Base-by-base conservation (phyloP, 2,113 vertebrate species). In the Paracanthobrama guichenoti region DNA sequence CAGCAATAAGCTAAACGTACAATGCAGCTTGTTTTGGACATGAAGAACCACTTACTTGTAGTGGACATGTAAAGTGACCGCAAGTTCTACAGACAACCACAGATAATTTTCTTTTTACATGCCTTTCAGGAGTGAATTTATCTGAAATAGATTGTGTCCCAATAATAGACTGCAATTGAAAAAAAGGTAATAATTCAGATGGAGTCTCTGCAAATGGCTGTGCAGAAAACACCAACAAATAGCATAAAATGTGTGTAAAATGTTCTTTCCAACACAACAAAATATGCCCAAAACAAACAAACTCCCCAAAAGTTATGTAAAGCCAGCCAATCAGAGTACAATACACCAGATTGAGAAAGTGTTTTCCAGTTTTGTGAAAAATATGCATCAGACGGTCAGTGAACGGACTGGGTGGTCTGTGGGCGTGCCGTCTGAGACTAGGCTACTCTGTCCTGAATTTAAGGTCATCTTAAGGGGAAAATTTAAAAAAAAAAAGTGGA, bases 381-480 rank as follows among this genome's bases (percentile, higher is more conserved):
- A 46, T 46, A 24, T 44, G 69, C 69, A 24, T 73, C 71, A 73
- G 42, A 73, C 42, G 42, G 71, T 73, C 71, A 46, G 67, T 13
- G 67, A 44, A n/a, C 4, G 22, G 69, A 3, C 39, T 44, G 69
- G 69, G 39, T 42, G 39, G 69, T n/a, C 22, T 72, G 69, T 72
- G 12, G 69, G 39, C 1, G 69, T 72, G 22, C 22, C 39, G 39
- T 72, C 69, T 72, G 69, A 72, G 69, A 72, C 42, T 44, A 72
- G 39, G 39, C 22, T 72, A 72, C 69, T 46, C 39, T 46, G 69
- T 46, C 69, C 39, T 46, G 39, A 44, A 72, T 72, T 46, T 46
- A 46, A 46, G 39, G 39, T 72, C 39, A 71, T 44, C 22, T 24
- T 72, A 72, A 72, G 22, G 39, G 11, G 42, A 60, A 12, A 60